Conservation (phyloP, 2,888 invertebrate genomes). For the Tuberolachnus salignus region DNA sequence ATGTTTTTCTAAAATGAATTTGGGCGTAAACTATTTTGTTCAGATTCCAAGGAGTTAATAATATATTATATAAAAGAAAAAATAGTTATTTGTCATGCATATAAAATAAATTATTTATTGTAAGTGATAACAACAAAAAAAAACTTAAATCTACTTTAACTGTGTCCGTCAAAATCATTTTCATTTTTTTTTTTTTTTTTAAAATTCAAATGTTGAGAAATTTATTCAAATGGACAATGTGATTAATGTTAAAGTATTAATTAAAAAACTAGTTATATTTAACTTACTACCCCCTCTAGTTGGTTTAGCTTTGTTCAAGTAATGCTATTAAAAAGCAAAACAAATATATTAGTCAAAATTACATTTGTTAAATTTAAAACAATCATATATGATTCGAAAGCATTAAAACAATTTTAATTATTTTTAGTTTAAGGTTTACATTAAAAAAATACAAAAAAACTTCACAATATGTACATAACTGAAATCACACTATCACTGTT, state of each 20-base stretch:
- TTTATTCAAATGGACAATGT: not conserved
- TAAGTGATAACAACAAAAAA: not conserved
- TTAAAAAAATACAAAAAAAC: too few relatives aligned
- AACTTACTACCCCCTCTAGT: not conserved
- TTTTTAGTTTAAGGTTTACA: too few relatives aligned
- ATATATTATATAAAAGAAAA: slow-evolving; percentile 12
- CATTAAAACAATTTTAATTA: too few relatives aligned
- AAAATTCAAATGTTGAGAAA: not conserved
- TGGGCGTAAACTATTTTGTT: slow-evolving; percentile 12
- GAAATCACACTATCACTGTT: too few relatives aligned
- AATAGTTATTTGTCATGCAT: not conserved
- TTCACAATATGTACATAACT: too few relatives aligned
- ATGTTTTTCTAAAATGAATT: slow-evolving; percentile 16
- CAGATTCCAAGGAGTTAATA: not conserved
- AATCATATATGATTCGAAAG: too few relatives aligned
- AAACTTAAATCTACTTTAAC: not conserved
- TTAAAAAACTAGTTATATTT: not conserved
- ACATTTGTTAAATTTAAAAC: not conserved
- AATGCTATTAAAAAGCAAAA: not conserved
- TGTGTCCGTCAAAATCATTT: not conserved
- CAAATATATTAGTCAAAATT: not conserved
- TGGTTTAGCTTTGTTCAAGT: not conserved
- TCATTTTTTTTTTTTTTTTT: not conserved
- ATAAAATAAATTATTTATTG: too few relatives aligned
- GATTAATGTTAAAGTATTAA: not conserved